Evolutionary conservation across 2,797 vertebrate genomes (phyloP), one percentile per base, ranked within the genome.

Genomic region (Cynodonichthys magdalenae): DNA sequence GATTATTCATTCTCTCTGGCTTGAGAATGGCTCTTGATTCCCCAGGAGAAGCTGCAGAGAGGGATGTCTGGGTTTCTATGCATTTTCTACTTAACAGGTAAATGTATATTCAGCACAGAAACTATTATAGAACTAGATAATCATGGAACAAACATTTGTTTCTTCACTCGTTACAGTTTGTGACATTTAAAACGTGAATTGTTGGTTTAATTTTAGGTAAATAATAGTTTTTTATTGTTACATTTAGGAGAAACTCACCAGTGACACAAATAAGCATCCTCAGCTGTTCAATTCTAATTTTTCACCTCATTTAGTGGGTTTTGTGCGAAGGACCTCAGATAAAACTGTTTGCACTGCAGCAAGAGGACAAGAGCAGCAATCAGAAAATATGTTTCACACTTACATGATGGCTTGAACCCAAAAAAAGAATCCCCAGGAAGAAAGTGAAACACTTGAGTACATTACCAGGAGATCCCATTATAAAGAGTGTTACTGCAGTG

Each of bases 401-500:
- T 15, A 60, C 9, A 41, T 46, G 45, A 63, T 41, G 55, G 17
- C 45, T 60, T 49, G 24, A 67, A 66, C 11, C 0, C 39, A 54
- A 12, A 59, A 24, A 28, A 58, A 53, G 27, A 66, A 56, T 44
- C 63, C 34, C 29, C 48, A 29, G 29, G 60, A 74, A 69, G 69
- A 77, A 71, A 74, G 69, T 67, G 50, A 77, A 76, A 62, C 57
- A 58, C 71, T 67, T 36, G 47, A 82, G 69, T 69, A 60, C 69
- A 78, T 81, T 79, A 81, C 60, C 67, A 29, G 69, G 64, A 59
- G 70, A 80, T 80, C 59, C 75, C 71, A 80, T 82, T 68, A 78
- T 57, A 66, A 72, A 47, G 69, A 77, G 51, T 70, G 75, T 73
- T 66, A 69, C 80, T 59, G 71, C 46, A 70, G 74, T 47, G 61